Conservation (phyloP, 2,113 vertebrate species). For the Corvus moneduloides region DNA sequence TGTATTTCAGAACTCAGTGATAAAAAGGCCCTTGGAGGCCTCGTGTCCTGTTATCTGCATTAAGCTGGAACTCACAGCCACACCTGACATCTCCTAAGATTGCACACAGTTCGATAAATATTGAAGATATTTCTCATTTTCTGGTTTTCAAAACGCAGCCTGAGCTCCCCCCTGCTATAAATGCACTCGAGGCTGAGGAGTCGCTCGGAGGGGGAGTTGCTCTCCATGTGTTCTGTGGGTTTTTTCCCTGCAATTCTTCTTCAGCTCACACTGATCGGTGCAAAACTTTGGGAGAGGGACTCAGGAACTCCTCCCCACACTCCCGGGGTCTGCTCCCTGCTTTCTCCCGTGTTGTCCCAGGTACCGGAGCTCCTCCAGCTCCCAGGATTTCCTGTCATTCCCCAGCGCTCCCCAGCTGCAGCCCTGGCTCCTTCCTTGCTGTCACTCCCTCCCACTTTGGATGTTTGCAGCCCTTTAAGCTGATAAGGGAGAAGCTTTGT, state of each 20-base stretch:
- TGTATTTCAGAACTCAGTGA: not conserved
- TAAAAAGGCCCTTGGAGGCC: not conserved
- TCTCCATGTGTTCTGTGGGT: accelerated
- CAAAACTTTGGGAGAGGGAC: not conserved
- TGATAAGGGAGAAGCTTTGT: not conserved
- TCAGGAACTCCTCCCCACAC: not conserved
- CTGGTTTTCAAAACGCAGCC: not conserved
- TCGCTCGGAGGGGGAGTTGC: accelerated
- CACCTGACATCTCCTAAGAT: not conserved
- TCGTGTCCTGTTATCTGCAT: not conserved
- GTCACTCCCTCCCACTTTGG: not conserved
- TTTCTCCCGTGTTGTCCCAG: accelerated
- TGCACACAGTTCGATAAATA: not conserved
- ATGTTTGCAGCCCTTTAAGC: not conserved
- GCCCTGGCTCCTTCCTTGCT: not conserved
- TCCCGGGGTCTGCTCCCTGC: not conserved
- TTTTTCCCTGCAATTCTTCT: not conserved
- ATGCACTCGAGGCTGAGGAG: not conserved
- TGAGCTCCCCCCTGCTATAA: not conserved
- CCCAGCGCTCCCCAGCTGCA: not conserved
- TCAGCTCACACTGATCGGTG: not conserved
- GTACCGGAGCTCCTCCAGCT: not conserved
- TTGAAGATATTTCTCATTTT: not conserved
- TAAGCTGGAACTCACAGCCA: not conserved
- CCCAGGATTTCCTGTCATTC: not conserved